These are phyloP conservation scores for Euzetes globulus DNA, from an alignment of 2,888 invertebrate genomes.

Conservation along the genomic window DNA sequence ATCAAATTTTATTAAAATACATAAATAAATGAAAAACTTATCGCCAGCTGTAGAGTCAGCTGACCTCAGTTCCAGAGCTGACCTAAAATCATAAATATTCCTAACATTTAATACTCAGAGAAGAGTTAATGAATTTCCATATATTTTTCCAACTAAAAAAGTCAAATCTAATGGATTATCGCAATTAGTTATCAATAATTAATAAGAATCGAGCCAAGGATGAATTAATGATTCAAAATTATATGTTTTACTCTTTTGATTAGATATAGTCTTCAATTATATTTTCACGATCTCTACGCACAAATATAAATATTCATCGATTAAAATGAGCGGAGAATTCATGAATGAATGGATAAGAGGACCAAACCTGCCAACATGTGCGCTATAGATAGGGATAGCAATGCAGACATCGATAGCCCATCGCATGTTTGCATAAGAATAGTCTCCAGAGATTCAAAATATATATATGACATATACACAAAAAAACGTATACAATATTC, in stretches of 20 bases:
- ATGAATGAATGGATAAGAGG: slow-evolving; percentile 4
- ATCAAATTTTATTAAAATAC: background rate
- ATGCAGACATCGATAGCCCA: background rate
- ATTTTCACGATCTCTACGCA: background rate
- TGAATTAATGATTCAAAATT: background rate
- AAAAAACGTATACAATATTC: slow-evolving; percentile 3
- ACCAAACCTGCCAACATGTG: slow-evolving; percentile 7
- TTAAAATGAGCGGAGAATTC: background rate
- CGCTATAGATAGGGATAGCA: background rate
- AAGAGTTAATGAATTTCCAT: too few relatives aligned
- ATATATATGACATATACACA: too few relatives aligned
- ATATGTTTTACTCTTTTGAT: background rate
- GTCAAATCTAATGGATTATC: background rate
- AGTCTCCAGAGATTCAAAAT: slow-evolving; percentile 10
- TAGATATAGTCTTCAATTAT: background rate
- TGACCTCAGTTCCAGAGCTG: too few relatives aligned
- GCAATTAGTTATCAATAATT: background rate
- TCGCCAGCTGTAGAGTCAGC: background rate
- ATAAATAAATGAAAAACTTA: background rate
- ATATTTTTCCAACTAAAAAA: too few relatives aligned
- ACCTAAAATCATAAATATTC: too few relatives aligned
- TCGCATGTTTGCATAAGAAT: slow-evolving; percentile 24
- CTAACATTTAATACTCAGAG: too few relatives aligned
- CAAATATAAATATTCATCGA: slow-evolving; percentile 7
- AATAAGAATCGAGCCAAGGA: background rate